Percentiles rank a stretch among this genome's conserved stretches.
These are phyloP conservation scores for Mamestra configurata DNA, from an alignment of 1,140 invertebrate species.

Conservation along the genomic window DNA sequence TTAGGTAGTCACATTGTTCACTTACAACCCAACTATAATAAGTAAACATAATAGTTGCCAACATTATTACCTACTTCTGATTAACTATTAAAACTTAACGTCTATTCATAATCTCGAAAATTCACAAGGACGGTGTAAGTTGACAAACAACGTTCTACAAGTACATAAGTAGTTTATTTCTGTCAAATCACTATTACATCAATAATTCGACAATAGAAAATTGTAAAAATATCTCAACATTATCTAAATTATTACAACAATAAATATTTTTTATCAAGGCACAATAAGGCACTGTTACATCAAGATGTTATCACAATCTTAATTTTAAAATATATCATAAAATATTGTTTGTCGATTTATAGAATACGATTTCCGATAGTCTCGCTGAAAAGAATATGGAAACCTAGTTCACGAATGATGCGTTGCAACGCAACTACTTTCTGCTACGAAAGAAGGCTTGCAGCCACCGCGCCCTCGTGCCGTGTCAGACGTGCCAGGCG, in stretches of 20 bases:
- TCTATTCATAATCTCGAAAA: conserved; percentile 85
- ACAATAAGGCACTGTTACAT: conserved; percentile 86
- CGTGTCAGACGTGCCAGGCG: too few species aligned
- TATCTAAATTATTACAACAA: conserved; percentile 83
- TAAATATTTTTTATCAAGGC: conserved; percentile 86
- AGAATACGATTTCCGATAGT: conserved; percentile 80
- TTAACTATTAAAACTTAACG: conserved; percentile 79
- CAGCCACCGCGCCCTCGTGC: conserved; percentile 64
- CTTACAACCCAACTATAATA: conserved; percentile 64
- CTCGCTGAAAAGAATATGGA: conserved; percentile 78
- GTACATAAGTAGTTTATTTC: conserved; percentile 81
- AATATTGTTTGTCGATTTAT: conserved; percentile 56
- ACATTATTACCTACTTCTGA: conserved; percentile 78
- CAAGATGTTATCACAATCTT: conserved; percentile 85
- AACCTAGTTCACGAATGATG: conserved; percentile 68
- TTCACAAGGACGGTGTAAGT: conserved; percentile 87
- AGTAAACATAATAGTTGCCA: conserved; percentile 82
- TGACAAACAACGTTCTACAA: conserved; percentile 80
- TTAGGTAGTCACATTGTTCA: conserved; percentile 60
- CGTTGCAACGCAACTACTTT: conserved; percentile 78
- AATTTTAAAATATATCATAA: conserved; percentile 68
- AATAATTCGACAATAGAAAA: conserved; percentile 75
- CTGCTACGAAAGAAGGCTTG: conserved; percentile 81
- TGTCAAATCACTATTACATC: conserved; percentile 75
- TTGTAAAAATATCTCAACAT: conserved; percentile 84